Conservation (phyloP, 2,113 vertebrate species). For the Cnemophilus loriae region DNA sequence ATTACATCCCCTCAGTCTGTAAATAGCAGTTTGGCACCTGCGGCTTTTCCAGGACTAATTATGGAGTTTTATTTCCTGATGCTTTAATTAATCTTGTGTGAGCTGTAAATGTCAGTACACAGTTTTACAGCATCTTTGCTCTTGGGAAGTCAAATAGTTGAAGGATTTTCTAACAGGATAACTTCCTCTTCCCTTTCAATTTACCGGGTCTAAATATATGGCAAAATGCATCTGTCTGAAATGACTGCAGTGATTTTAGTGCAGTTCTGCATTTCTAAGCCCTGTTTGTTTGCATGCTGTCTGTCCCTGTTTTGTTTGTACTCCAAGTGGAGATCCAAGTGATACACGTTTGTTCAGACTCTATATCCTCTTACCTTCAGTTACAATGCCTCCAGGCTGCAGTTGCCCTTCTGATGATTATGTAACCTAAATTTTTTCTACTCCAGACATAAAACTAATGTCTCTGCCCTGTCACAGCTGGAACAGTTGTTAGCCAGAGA, state of each 20-base stretch:
- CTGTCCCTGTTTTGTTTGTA: neutral
- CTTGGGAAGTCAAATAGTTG: neutral
- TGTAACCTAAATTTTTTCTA: neutral
- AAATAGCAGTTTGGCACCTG: constrained; percentile 24
- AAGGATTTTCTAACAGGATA: neutral
- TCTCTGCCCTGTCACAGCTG: neutral
- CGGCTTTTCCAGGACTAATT: constrained; percentile 1
- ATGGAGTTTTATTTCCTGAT: constrained; percentile 17
- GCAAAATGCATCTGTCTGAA: neutral
- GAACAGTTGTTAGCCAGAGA: neutral
- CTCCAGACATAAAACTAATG: neutral
- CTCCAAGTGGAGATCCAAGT: neutral
- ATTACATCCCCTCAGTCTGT: neutral
- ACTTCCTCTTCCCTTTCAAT: neutral
- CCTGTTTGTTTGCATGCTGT: neutral
- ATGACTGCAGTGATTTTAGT: neutral
- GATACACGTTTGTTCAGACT: neutral
- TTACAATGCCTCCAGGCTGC: neutral
- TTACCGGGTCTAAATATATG: neutral
- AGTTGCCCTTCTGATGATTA: neutral
- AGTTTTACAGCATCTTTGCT: neutral
- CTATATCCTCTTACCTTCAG: neutral
- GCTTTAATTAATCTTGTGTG: constrained; percentile 11
- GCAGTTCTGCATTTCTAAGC: neutral
- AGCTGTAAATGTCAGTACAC: constrained; percentile 12